A percentile compares a stretch with the other conserved stretches of the same genome.
Conservation (phyloP, 2,888 invertebrate genomes). For the Coleophora deauratella region DNA sequence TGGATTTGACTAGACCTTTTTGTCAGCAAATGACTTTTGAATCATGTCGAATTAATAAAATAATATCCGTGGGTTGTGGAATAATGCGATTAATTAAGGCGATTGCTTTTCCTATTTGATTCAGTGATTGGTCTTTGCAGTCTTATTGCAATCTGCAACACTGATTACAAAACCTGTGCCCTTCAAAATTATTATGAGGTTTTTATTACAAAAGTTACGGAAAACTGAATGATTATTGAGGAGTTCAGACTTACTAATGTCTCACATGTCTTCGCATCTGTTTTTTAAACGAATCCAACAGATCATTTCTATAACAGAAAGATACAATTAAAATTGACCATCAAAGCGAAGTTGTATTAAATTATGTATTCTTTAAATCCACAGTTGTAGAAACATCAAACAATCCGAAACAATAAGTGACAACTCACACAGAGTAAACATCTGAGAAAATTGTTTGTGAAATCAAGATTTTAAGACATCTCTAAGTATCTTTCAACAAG, state of each 20-base stretch:
- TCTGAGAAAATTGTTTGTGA: conserved; percentile 15
- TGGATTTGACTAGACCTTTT: conserved; percentile 39
- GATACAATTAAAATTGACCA: too few relatives aligned
- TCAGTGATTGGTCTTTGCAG: too few relatives aligned
- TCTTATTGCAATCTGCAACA: conserved; percentile 13
- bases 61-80: conserved; percentile 38
- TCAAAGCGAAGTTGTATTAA: conserved; percentile 18
- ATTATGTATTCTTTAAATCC: conserved; percentile 3
- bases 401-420: background rate
- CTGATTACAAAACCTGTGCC: too few relatives aligned
- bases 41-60: conserved; percentile 27
- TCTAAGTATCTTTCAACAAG: conserved; percentile 15
- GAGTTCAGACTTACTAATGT: too few relatives aligned
- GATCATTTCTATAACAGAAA: too few relatives aligned
- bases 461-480: conserved; percentile 3
- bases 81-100: conserved; percentile 16
- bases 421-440: conserved; percentile 6
- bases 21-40: conserved; percentile 45
- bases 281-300: too few relatives aligned
- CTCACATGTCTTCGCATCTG: too few relatives aligned
- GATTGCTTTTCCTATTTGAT: background rate
- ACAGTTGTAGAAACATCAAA: conserved; percentile 10
- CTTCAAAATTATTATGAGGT: too few relatives aligned
- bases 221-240: too few relatives aligned
- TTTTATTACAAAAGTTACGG: too few relatives aligned